Percentiles rank a stretch among this genome's conserved stretches.
Evolutionary conservation across 2,888 invertebrate species (phyloP).

Genomic region (Holacanthella duospinosa): DNA sequence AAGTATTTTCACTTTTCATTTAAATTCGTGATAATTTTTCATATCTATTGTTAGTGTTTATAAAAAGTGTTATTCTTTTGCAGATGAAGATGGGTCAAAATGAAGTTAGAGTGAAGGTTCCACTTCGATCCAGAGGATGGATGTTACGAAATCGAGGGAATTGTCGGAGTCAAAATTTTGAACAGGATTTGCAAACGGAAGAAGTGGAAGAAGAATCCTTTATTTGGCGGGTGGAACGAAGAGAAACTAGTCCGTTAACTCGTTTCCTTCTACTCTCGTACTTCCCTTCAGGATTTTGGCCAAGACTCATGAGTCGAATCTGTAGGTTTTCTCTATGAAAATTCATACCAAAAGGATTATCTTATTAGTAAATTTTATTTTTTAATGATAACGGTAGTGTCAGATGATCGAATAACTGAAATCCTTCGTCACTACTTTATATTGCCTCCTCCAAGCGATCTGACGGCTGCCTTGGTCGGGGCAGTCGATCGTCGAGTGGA

Average conservation of each 20-base stretch:
- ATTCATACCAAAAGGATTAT: too few relatives aligned
- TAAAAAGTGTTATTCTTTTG: not conserved
- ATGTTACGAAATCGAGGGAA: constrained; percentile 43
- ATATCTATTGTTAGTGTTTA: too few relatives aligned
- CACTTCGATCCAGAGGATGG: constrained; percentile 55
- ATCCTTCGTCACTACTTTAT: constrained; percentile 63
- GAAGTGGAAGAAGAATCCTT: not conserved
- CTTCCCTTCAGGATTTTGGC: constrained; percentile 97
- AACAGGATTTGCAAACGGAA: not conserved
- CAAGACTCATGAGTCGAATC: constrained; percentile 68
- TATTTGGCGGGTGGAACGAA: constrained; percentile 15
- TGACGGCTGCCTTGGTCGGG: constrained; percentile 44
- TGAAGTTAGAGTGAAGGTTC: constrained; percentile 43
- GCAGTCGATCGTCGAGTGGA: constrained; percentile 62
- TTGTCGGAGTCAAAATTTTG: constrained; percentile 29
- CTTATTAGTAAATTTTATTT: not conserved
- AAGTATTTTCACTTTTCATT: too few relatives aligned
- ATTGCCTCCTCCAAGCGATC: constrained; percentile 45
- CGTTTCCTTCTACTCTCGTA: constrained; percentile 86
- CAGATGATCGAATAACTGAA: constrained; percentile 72
- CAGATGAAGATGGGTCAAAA: constrained; percentile 36
- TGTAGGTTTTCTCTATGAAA: not conserved
- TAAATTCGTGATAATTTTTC: too few relatives aligned
- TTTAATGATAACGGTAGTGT: constrained; percentile 53
- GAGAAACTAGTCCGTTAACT: constrained; percentile 26